Evolutionary conservation across 2,888 invertebrate species (phyloP), one percentile per base, ranked within the genome.

Genomic region (Margaritifera margaritifera): DNA sequence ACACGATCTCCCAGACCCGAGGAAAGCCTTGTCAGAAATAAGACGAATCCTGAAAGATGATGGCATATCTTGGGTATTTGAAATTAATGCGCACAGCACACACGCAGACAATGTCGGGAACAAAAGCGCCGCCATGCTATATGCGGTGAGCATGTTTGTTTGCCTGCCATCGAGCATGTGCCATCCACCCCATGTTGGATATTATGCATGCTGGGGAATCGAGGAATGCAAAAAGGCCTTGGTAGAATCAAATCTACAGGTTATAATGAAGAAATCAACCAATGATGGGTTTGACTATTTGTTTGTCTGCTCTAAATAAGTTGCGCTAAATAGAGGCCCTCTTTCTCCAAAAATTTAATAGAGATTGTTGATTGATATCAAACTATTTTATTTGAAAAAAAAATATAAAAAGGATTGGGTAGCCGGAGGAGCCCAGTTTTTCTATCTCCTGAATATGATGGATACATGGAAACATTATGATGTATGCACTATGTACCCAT

Each of bases 191-290:
- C 62, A 52, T 54, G 51, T 73, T 57, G 78, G 78, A 6, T 71
- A 78, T 31, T 75, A 75, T 5, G 66, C 68, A 5, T 69, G 75
- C 24, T 78, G 75, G 78, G 75, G 75, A 0, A n/a, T 22, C 22
- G 78, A 78, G 63, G 68, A 74, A 25, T 69, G 71, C 27, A 64
- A 64, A n/a, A 66, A 69, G 51, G 62, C 71, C 3, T 8, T 71
- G 27, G 19, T 19, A 20, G 60, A 60, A 3, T 60, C 66, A 3
- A 54, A 55, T 15, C 64, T 71, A 20, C 63, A 71, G 66, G 58
- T 70, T 15, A 27, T 18, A 6, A 65, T 56, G 15, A 52, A 27
- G 22, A 69, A 69, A 54, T n/a, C 50, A 42, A 15, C 15, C 42
- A 15, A 1, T 42, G 11, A 42, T 42, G 42, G 42, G 42, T 1